Conservation (phyloP, 1,140 invertebrate species). For the Caenorhabditis inopinata region DNA sequence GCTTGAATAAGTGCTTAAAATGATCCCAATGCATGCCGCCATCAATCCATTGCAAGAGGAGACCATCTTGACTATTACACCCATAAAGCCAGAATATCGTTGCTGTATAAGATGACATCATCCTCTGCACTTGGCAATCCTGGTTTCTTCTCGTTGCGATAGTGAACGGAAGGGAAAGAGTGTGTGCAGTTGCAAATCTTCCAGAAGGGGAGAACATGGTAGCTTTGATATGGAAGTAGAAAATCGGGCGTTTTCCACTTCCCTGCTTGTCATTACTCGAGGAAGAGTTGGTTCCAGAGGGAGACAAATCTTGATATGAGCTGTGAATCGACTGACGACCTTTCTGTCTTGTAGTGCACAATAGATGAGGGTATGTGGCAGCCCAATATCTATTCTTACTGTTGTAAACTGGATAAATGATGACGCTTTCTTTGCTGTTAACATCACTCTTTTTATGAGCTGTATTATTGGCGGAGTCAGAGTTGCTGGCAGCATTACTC, state of each 20-base stretch:
- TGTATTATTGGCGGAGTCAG: conserved; percentile 60
- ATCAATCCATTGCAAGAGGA: conserved; percentile 64
- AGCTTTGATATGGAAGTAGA: conserved; percentile 64
- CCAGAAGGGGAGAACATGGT: conserved; percentile 66
- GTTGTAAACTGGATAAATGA: conserved; percentile 64
- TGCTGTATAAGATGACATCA: conserved; percentile 65
- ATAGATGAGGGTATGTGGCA: conserved; percentile 63
- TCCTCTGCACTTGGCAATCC: conserved; percentile 66
- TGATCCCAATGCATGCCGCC: conserved; percentile 63
- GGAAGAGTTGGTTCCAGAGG: conserved; percentile 42
- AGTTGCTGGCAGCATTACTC: conserved; percentile 55
- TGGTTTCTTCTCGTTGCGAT: conserved; percentile 65
- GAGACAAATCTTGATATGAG: conserved; percentile 64
- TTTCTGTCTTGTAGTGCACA: conserved; percentile 65
- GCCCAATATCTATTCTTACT: conserved; percentile 57
- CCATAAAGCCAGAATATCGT: conserved; percentile 67
- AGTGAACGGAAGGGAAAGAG: conserved; percentile 63
- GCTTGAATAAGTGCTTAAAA: conserved; percentile 63
- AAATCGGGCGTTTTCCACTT: conserved; percentile 63
- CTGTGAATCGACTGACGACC: conserved; percentile 63
- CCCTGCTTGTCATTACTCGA: conserved; percentile 50
- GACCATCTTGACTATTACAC: conserved; percentile 58
- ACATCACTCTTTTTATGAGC: conserved; percentile 66
- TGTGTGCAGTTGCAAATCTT: conserved; percentile 58
- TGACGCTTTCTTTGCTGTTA: conserved; percentile 64